Base-by-base conservation (phyloP, 2,888 invertebrate genomes). In the Agonopterix arenella region DNA sequence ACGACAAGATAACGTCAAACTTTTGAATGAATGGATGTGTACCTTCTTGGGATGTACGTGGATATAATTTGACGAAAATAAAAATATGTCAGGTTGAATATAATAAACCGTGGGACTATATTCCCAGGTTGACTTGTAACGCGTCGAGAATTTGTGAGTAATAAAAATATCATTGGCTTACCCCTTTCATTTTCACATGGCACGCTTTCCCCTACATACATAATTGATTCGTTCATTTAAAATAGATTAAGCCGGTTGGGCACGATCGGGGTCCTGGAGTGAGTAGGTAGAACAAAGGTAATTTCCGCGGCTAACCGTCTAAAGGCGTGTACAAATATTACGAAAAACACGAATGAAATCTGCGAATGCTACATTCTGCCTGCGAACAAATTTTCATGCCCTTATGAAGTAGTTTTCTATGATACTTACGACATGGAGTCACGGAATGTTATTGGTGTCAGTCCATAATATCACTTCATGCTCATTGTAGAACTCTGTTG, bases 161-260 rank as follows among this genome's bases (percentile, higher is more conserved):
- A 71, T 76, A 62, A 71, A 79, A 69, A 58, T 68, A 73, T 73
- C 65, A 75, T 54, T 57, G 58, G 60, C 61, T 62, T 66, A 58
- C 60, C 28, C 62, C 63, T 73, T 76, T 72, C 68, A 70, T 73
- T 77, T 74, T 71, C 69, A 69, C 59, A 60, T 67, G 60, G 60
- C 61, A 62, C 65, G 60, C 61, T 66, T 70, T 64, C 63, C 59
- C 55, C 58, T 66, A 55, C 61, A 62, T 78, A 67, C 68, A 80
- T 80, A 79, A 79, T 77, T 43, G 43, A 80, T 75, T 69, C 62
- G 62, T 75, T 76, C 73, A 76, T 83, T 79, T 76, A 81, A 82
- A 79, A 80, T 80, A 80, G 77, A 83, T 80, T 80, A 80, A 71
- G 66, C 58, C 62, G 58, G 60, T 65, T 53, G 66, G 61, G 64